Percentiles rank a stretch among this genome's conserved stretches.
phyloP scores from a whole-genome alignment of 2,113 vertebrate species.

The Chaetops frenatus region DNA sequence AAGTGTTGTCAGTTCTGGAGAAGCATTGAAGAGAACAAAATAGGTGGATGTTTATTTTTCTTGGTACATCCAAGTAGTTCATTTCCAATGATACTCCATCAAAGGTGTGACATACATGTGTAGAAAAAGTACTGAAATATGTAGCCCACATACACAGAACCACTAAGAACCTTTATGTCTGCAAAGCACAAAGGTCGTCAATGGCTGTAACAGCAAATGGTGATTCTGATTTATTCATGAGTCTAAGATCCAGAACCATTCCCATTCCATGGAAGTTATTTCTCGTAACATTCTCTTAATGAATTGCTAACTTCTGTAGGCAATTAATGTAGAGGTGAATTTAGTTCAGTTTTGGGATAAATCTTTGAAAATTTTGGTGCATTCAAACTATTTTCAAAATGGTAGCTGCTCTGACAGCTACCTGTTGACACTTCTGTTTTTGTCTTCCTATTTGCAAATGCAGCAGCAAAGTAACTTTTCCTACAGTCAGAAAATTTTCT shows the following conservation, averaged over 20 bases:
- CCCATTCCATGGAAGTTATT: not conserved
- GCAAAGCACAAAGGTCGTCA: not conserved
- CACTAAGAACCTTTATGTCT: not conserved
- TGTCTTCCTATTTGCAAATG: not conserved
- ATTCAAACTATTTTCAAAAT: not conserved
- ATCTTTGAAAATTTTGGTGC: not conserved
- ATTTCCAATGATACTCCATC: not conserved
- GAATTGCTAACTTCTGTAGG: not conserved
- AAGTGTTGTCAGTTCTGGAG: not conserved
- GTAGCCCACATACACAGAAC: not conserved
- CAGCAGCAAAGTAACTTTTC: not conserved
- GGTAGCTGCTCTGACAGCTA: not conserved
- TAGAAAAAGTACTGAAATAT: not conserved
- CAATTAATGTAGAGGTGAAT: not conserved
- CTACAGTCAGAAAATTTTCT: not conserved
- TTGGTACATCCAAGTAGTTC: not conserved
- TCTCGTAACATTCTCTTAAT: not conserved
- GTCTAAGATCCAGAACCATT: not conserved
- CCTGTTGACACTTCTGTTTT: not conserved
- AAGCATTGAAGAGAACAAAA: not conserved
- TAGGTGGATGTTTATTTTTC: not conserved
- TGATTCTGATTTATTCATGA: not conserved
- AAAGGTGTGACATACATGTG: not conserved
- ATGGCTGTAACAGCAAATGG: not conserved
- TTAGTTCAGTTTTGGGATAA: not conserved